Evolutionary conservation across 2,888 invertebrate species (phyloP).

Genomic region (Cephus nigrinus): DNA sequence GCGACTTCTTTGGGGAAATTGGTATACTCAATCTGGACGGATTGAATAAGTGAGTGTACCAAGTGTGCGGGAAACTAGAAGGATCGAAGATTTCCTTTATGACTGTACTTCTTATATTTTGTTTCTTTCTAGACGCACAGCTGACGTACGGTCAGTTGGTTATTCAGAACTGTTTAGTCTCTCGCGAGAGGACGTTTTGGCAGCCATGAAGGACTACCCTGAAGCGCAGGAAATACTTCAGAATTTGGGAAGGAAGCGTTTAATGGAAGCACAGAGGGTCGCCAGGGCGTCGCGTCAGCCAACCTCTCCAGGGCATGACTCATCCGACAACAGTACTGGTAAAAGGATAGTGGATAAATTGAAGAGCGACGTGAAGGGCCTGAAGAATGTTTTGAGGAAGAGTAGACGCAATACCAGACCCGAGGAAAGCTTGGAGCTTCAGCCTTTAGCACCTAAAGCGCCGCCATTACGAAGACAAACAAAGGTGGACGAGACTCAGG

Average conservation of each 20-base stretch:
- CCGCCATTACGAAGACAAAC: conserved; percentile 64
- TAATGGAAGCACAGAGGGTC: conserved; percentile 79
- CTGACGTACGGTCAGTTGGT: conserved; percentile 95
- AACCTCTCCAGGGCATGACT: conserved; percentile 76
- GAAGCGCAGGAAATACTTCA: conserved; percentile 96
- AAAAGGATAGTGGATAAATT: conserved; percentile 86
- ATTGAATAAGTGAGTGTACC: conserved; percentile 83
- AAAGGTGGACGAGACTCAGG: conserved; percentile 63
- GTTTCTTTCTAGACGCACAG: conserved; percentile 79
- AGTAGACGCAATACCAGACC: conserved; percentile 65
- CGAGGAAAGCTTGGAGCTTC: conserved; percentile 77
- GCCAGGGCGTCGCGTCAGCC: conserved; percentile 69
- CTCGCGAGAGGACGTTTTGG: conserved; percentile 92
- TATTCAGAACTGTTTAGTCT: conserved; percentile 95
- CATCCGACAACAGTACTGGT: conserved; percentile 75
- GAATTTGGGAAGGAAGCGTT: conserved; percentile 84
- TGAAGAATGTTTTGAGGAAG: conserved; percentile 72
- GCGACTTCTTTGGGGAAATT: conserved; percentile 98
- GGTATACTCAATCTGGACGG: conserved; percentile 96
- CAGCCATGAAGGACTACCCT: conserved; percentile 97
- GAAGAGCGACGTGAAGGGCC: conserved; percentile 83
- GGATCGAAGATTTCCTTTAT: neutral
- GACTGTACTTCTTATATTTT: neutral
- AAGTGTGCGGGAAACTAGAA: neutral
- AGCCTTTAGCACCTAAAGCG: conserved; percentile 69